These are phyloP conservation scores for Rhinella marina DNA, from an alignment of 2,797 vertebrate genomes.

Conservation along the genomic window DNA sequence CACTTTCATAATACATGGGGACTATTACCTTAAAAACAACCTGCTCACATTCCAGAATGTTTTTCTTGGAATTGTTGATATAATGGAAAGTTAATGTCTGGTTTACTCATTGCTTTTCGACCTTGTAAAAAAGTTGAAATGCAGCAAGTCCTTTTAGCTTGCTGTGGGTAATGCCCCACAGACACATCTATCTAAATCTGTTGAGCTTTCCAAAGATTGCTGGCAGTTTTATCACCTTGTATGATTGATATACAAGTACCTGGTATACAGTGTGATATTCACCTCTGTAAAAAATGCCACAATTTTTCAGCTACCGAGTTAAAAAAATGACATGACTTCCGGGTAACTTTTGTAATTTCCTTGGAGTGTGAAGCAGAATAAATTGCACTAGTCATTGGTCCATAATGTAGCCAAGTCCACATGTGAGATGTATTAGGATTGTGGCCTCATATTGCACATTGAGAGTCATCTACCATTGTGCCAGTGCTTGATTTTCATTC, in stretches of 20 bases:
- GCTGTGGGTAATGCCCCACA: slow-evolving; percentile 18
- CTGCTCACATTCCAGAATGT: slow-evolving; percentile 55
- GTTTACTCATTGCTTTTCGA: slow-evolving; percentile 50
- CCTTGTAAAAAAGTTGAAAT: slow-evolving; percentile 25
- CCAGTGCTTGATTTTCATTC: too few species aligned
- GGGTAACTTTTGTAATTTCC: not conserved
- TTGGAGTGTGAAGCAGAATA: not conserved
- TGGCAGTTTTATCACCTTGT: slow-evolving; percentile 11
- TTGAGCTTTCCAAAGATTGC: not conserved
- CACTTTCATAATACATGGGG: slow-evolving; percentile 12
- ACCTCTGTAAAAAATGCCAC: not conserved
- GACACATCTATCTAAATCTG: slow-evolving; percentile 5
- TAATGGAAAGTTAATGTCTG: slow-evolving; percentile 52
- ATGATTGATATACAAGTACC: not conserved
- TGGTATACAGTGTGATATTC: not conserved
- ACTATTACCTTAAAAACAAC: slow-evolving; percentile 54
- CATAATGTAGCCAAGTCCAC: too few species aligned
- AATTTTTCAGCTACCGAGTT: not conserved
- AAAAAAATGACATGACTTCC: not conserved
- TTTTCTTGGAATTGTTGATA: slow-evolving; percentile 56
- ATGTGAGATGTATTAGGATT: too few species aligned
- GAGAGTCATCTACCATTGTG: too few species aligned
- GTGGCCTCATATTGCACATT: too few species aligned
- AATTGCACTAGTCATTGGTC: too few species aligned
- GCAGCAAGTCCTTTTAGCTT: not conserved